phyloP scores from a whole-genome alignment of 1,140 invertebrate genomes.

The Schmidtea mediterranea region DNA sequence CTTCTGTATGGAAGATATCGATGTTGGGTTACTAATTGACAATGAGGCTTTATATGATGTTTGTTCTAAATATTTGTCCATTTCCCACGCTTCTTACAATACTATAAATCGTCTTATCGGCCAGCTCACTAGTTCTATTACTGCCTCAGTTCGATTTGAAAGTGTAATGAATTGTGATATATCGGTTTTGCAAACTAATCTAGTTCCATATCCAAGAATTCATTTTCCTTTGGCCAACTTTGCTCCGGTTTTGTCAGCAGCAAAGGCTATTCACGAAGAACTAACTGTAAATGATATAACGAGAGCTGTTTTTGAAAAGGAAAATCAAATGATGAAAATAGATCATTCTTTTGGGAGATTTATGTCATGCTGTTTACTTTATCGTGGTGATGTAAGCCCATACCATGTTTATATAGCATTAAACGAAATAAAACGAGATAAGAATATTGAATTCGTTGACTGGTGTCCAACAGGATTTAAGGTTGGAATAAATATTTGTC shows the following conservation, averaged over 20 bases:
- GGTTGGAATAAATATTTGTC: slow-evolving; percentile 18
- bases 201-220: slow-evolving; percentile 27
- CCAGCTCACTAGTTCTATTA: background rate
- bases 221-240: slow-evolving; percentile 14
- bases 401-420: slow-evolving; percentile 1
- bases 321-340: slow-evolving; percentile 41
- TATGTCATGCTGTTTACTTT: slow-evolving; percentile 60
- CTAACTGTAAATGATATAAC: slow-evolving; percentile 14
- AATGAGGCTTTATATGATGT: no score
- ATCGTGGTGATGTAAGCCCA: slow-evolving; percentile 39
- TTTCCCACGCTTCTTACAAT: slow-evolving; percentile 13
- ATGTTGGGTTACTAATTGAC: no score
- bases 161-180: slow-evolving; percentile 27
- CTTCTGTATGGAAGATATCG: no score
- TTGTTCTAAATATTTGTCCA: slow-evolving; percentile 13
- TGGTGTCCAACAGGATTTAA: slow-evolving; percentile 31
- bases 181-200: slow-evolving; percentile 29
- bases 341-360: slow-evolving; percentile 34
- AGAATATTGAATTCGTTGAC: slow-evolving; percentile 10
- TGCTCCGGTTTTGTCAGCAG: slow-evolving; percentile 1
- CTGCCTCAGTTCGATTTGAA: background rate
- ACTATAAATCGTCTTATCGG: slow-evolving; percentile 38
- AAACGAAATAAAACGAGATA: background rate
- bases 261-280: background rate
- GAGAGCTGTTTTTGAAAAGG: slow-evolving; percentile 35